Percentiles rank a stretch among this genome's conserved stretches.
Evolutionary conservation across 2,797 vertebrate species (phyloP).

Genomic region (Oryzias dopingdopingensis): DNA sequence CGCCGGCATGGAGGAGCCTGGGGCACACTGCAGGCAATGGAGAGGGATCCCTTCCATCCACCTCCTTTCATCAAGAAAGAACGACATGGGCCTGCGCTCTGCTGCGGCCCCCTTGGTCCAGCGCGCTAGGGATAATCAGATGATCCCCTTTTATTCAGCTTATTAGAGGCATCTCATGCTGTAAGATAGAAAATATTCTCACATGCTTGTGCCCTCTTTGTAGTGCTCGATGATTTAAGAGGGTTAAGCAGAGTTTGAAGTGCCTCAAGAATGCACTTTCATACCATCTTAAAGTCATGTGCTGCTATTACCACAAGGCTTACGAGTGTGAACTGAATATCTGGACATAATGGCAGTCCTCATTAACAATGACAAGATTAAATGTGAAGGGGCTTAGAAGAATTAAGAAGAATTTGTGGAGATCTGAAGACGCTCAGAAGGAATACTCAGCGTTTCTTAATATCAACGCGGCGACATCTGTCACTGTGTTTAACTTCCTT

Average conservation of each 20-base stretch:
- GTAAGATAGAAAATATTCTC: conserved; percentile 66
- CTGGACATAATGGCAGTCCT: conserved; percentile 44
- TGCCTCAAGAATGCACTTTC: conserved; percentile 47
- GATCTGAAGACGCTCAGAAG: conserved; percentile 59
- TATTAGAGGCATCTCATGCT: conserved; percentile 74
- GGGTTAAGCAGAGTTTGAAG: conserved; percentile 66
- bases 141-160: conserved; percentile 77
- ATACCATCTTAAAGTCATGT: conserved; percentile 61
- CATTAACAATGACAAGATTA: conserved; percentile 74
- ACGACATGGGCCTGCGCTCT: conserved; percentile 64
- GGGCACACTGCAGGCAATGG: conserved; percentile 72
- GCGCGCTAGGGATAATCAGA: conserved; percentile 73
- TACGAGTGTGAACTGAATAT: conserved; percentile 41
- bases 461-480: conserved; percentile 63
- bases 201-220: conserved; percentile 62
- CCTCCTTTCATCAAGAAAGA: conserved; percentile 77
- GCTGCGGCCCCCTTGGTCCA: conserved; percentile 65
- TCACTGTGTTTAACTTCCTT: conserved; percentile 42
- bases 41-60: conserved; percentile 72
- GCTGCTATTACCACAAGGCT: conserved; percentile 40
- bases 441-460: conserved; percentile 53
- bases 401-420: conserved; percentile 64
- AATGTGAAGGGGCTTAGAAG: conserved; percentile 65
- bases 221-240: conserved; percentile 63
- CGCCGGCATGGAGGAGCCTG: conserved; percentile 60